phyloP scores from a whole-genome alignment of 2,113 vertebrate species.

The Gobius niger region DNA sequence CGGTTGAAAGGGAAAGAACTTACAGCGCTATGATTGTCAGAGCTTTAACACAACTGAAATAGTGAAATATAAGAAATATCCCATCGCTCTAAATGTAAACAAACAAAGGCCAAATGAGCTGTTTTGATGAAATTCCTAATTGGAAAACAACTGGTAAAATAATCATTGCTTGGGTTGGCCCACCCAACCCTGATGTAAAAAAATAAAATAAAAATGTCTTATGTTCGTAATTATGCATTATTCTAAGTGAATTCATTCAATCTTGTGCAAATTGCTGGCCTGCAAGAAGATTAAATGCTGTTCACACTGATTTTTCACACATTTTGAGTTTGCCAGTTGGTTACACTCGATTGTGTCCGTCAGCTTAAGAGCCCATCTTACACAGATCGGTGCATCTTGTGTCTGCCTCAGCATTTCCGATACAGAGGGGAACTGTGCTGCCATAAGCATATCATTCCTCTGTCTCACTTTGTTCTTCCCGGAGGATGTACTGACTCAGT shows the following conservation, averaged over 20 bases:
- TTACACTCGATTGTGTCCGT: constrained; percentile 41
- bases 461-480: constrained; percentile 19
- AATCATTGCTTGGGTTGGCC: too few relatives aligned
- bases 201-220: background rate
- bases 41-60: constrained; percentile 28
- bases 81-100: background rate
- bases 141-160: too few relatives aligned
- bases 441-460: constrained; percentile 64
- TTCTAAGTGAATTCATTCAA: too few relatives aligned
- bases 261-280: background rate
- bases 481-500: constrained; percentile 47
- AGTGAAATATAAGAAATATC: background rate
- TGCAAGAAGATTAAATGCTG: constrained; percentile 5
- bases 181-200: too few relatives aligned
- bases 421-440: constrained; percentile 58
- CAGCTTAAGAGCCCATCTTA: constrained; percentile 52
- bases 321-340: constrained; percentile 58
- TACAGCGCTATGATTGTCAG: constrained; percentile 20
- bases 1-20: constrained; percentile 21
- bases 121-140: too few relatives aligned
- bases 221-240: background rate
- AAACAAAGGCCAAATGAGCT: too few relatives aligned
- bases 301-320: constrained; percentile 27
- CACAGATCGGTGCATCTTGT: constrained; percentile 68
- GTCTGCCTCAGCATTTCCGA: constrained; percentile 72